phyloP scores from a whole-genome alignment of 2,113 vertebrate genomes.

The Sinocyclocheilus anophthalmus region DNA sequence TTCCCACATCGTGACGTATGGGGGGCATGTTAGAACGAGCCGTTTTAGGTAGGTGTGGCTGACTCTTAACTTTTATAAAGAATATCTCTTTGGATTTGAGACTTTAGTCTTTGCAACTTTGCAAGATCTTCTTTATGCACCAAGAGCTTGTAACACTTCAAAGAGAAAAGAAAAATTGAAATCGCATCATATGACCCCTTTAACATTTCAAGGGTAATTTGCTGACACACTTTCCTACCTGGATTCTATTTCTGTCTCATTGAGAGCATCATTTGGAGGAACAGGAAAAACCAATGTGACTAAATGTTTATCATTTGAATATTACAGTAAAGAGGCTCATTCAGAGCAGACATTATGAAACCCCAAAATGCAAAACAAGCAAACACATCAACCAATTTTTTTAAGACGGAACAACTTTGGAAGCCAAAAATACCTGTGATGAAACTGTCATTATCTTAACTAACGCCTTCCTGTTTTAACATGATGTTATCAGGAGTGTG shows the following conservation, averaged over 20 bases:
- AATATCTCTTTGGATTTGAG: too few relatives aligned
- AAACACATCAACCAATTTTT: neutral
- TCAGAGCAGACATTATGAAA: neutral
- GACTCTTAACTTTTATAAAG: too few relatives aligned
- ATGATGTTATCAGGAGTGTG: neutral
- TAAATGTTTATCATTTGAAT: slow-evolving; percentile 23
- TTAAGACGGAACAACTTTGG: neutral
- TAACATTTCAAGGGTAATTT: neutral
- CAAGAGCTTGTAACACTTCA: too few relatives aligned
- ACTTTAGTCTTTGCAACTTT: too few relatives aligned
- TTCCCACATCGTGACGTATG: too few relatives aligned
- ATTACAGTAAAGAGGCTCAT: slow-evolving; percentile 5
- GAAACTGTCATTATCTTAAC: neutral
- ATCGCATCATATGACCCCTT: too few relatives aligned
- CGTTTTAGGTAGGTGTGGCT: too few relatives aligned
- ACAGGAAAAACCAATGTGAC: neutral
- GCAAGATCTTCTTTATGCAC: too few relatives aligned
- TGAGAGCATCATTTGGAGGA: neutral
- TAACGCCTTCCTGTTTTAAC: neutral
- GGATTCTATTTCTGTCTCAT: neutral
- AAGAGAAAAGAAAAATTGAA: too few relatives aligned
- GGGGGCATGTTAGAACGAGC: too few relatives aligned
- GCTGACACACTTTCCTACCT: slow-evolving; percentile 3
- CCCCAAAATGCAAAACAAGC: slow-evolving; percentile 22
- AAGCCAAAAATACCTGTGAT: neutral